These are phyloP conservation scores for Caenorhabditis panamensis DNA, from an alignment of 2,888 invertebrate species.

Conservation along the genomic window DNA sequence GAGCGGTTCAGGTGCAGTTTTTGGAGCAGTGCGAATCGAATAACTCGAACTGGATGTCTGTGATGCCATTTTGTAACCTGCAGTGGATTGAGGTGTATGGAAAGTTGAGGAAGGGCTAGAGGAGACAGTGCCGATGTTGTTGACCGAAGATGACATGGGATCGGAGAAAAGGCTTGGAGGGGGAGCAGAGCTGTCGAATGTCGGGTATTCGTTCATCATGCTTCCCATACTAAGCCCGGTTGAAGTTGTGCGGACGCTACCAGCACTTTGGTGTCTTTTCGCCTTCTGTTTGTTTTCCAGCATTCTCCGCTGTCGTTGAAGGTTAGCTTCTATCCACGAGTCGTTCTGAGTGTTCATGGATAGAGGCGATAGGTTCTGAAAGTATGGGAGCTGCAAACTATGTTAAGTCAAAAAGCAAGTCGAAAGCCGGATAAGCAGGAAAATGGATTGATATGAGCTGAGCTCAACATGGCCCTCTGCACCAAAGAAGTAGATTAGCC, in stretches of 20 bases:
- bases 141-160: not conserved
- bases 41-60: not conserved
- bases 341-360: conserved; percentile 28
- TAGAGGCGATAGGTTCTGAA: not conserved
- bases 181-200: conserved; percentile 14
- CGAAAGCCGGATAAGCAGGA: not conserved
- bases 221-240: not conserved
- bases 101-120: conserved; percentile 7
- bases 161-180: not conserved
- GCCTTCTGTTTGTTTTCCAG: conserved; percentile 79
- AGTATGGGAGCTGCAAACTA: not conserved
- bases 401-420: too few relatives aligned
- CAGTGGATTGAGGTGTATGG: not conserved
- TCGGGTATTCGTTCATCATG: conserved; percentile 17
- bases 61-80: not conserved
- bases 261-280: conserved; percentile 70
- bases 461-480: not conserved
- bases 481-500: not conserved
- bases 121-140: conserved; percentile 16
- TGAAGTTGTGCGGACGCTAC: conserved; percentile 64
- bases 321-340: conserved; percentile 72
- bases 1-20: not conserved
- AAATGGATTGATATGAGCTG: not conserved
- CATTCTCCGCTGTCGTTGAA: conserved; percentile 74
- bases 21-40: not conserved